A percentile compares a stretch with the other conserved stretches of the same genome.
These are phyloP conservation scores for Macroglossus sobrinus DNA, from an alignment of 2,113 vertebrate species.

Conservation along the genomic window DNA sequence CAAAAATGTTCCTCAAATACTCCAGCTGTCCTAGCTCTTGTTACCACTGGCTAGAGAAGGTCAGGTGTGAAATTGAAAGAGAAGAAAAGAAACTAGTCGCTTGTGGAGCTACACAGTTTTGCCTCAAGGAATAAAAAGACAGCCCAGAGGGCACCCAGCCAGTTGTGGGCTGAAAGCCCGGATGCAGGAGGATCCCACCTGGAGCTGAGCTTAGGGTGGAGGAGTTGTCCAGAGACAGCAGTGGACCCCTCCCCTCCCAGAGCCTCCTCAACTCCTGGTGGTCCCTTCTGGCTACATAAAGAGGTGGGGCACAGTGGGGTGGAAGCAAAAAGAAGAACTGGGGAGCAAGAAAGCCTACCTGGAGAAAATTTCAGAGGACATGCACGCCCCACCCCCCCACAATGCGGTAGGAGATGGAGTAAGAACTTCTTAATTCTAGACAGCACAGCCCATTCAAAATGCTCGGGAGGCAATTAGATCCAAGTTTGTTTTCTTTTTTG, in stretches of 20 bases:
- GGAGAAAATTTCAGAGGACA: neutral
- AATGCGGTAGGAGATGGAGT: neutral
- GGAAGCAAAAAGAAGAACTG: neutral
- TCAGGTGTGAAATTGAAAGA: neutral
- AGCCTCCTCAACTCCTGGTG: neutral
- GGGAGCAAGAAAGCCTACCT: neutral
- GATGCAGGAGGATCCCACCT: neutral
- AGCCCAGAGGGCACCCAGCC: neutral
- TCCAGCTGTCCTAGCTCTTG: neutral
- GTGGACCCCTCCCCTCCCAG: neutral
- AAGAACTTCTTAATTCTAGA: neutral
- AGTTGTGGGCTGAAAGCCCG: fast-evolving
- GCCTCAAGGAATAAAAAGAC: neutral
- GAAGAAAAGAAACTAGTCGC: neutral
- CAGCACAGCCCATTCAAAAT: neutral
- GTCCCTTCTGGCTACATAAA: neutral
- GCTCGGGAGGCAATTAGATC: neutral
- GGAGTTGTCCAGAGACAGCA: neutral
- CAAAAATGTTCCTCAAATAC: neutral
- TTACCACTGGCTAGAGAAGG: neutral
- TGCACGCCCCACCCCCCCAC: neutral
- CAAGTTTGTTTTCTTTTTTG: neutral
- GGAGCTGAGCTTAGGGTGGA: neutral
- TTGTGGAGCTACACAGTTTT: neutral
- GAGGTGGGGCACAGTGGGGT: neutral